These are phyloP conservation scores for Ranitomeya imitator DNA, from an alignment of 2,113 vertebrate genomes.

Conservation along the genomic window DNA sequence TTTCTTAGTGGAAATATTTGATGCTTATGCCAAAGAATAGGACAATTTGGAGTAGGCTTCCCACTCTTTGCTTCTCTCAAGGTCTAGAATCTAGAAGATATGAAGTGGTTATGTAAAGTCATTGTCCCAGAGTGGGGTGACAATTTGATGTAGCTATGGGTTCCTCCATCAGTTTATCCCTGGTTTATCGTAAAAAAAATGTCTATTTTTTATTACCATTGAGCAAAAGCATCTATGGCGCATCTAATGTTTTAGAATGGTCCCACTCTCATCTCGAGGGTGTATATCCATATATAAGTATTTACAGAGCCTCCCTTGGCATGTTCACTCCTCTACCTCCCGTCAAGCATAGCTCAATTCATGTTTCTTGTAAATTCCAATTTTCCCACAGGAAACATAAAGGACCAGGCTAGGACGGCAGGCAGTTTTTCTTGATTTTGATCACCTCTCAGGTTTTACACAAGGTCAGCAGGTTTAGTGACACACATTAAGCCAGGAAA, in stretches of 20 bases:
- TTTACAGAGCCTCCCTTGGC: conserved; percentile 21
- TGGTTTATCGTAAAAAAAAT: not conserved
- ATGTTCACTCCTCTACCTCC: not conserved
- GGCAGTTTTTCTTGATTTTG: conserved; percentile 38
- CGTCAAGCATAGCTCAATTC: not conserved
- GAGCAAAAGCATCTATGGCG: not conserved
- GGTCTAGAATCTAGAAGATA: not conserved
- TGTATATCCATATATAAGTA: too few species aligned
- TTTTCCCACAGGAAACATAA: conserved; percentile 49
- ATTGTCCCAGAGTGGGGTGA: not conserved
- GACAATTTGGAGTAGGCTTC: not conserved
- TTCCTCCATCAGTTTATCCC: too few species aligned
- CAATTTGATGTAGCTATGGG: too few species aligned
- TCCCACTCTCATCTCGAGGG: not conserved
- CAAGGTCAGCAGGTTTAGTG: conserved; percentile 52
- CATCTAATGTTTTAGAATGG: not conserved
- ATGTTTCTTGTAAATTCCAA: conserved; percentile 51
- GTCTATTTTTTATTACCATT: not conserved
- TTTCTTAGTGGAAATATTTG: not conserved
- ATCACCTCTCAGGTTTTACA: conserved; percentile 55
- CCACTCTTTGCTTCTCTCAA: not conserved
- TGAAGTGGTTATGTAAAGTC: not conserved
- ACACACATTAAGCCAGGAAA: conserved; percentile 47
- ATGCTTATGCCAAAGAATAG: not conserved
- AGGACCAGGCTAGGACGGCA: conserved; percentile 23